These are phyloP conservation scores for Actenoides hombroni DNA, from an alignment of 2,113 vertebrate genomes.

Conservation along the genomic window DNA sequence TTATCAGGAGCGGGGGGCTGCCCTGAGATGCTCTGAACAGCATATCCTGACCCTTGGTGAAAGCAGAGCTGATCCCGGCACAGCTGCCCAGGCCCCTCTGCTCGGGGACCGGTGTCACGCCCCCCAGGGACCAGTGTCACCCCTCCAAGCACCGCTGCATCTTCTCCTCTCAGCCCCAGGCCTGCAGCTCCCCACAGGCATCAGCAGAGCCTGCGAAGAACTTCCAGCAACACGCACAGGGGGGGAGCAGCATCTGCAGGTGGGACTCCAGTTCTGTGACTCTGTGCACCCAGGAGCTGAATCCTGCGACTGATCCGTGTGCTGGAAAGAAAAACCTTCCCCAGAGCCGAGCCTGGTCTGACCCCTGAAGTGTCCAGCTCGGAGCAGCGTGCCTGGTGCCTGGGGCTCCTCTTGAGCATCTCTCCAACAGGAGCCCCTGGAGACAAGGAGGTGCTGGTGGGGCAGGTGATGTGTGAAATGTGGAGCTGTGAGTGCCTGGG, in stretches of 20 bases:
- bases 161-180: neutral
- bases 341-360: accelerated
- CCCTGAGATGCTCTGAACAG: neutral
- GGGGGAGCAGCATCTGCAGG: neutral
- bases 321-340: neutral
- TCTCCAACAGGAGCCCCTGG: neutral
- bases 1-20: neutral
- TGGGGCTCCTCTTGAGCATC: neutral
- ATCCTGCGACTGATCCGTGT: neutral
- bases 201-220: neutral
- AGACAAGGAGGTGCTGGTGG: accelerated
- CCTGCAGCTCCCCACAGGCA: accelerated
- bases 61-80: neutral
- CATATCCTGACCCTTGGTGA: neutral
- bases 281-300: accelerated
- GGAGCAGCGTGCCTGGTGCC: accelerated
- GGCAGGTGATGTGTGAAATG: neutral
- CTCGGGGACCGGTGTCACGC: neutral
- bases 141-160: accelerated
- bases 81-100: no score
- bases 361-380: accelerated
- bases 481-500: neutral
- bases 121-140: neutral
- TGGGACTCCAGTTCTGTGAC: neutral
- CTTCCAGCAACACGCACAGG: neutral